Percentiles rank a stretch among this genome's conserved stretches.
phyloP scores from a whole-genome alignment of 1,140 invertebrate genomes.

The Pseudomyrmex flavicornis region DNA sequence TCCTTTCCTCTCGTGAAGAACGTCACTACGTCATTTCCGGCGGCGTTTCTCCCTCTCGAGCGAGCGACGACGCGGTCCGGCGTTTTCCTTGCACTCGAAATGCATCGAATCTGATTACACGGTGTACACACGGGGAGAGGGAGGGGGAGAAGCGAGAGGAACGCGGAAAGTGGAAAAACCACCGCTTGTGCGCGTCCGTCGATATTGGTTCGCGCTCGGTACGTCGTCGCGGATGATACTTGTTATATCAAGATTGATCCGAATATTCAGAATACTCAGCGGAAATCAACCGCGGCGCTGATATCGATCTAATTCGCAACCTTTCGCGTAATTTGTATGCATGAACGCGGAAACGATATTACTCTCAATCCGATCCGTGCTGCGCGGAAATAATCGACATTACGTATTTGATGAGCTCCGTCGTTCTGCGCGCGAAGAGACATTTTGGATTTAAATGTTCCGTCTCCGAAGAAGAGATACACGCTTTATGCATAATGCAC shows the following conservation, averaged over 20 bases:
- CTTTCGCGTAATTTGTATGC: slow-evolving; percentile 51
- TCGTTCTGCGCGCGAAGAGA: not conserved
- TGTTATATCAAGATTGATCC: slow-evolving; percentile 49
- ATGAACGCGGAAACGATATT: slow-evolving; percentile 23
- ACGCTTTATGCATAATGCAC: no score
- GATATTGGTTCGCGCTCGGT: slow-evolving; percentile 30
- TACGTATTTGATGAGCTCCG: slow-evolving; percentile 1
- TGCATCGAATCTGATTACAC: slow-evolving; percentile 31
- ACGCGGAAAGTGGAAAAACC: not conserved
- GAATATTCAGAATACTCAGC: slow-evolving; percentile 37
- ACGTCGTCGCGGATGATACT: slow-evolving; percentile 34
- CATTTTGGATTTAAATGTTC: not conserved
- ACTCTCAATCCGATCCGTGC: slow-evolving; percentile 14
- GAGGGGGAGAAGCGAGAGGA: no score
- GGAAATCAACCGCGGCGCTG: slow-evolving; percentile 31
- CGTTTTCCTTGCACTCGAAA: slow-evolving; percentile 44
- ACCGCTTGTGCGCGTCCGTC: not conserved
- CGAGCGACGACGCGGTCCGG: not conserved
- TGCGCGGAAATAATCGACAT: slow-evolving; percentile 23
- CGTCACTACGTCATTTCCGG: not conserved
- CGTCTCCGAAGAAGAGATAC: not conserved
- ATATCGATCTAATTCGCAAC: slow-evolving; percentile 23
- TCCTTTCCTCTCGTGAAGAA: not conserved
- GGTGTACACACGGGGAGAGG: not conserved
- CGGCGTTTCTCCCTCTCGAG: no score